phyloP scores from a whole-genome alignment of 2,113 vertebrate species.

The Athene noctua region DNA sequence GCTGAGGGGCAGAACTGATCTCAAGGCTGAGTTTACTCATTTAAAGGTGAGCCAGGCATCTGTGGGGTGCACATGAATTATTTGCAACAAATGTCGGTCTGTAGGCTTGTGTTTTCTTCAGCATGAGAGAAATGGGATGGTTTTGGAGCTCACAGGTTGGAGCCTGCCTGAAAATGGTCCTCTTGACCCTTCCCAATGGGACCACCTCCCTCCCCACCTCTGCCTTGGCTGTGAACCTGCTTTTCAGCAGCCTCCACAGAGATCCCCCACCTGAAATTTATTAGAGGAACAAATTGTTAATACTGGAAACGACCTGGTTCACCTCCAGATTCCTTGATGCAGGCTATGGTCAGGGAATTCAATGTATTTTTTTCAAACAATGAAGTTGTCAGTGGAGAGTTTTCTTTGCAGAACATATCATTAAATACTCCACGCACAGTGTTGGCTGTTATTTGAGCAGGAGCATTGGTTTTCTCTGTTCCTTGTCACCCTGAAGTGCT shows the following conservation, averaged over 20 bases:
- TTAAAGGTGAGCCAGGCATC: not conserved
- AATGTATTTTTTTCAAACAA: not conserved
- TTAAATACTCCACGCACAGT: not conserved
- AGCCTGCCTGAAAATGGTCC: not conserved
- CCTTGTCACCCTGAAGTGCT: not conserved
- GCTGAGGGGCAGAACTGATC: not conserved
- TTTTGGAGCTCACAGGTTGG: not conserved
- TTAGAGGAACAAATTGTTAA: not conserved
- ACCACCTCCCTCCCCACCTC: not conserved
- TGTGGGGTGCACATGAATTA: not conserved
- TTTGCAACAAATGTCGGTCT: not conserved
- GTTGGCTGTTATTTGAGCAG: rapidly evolving
- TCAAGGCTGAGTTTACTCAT: not conserved
- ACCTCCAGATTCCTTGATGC: not conserved
- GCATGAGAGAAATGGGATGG: not conserved
- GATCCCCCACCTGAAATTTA: not conserved
- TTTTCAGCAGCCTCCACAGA: not conserved
- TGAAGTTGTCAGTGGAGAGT: not conserved
- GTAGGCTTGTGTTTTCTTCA: not conserved
- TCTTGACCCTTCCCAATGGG: not conserved
- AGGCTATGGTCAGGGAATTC: not conserved
- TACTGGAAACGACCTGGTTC: not conserved
- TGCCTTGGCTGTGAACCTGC: not conserved
- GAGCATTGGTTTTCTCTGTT: not conserved
- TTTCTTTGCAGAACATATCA: not conserved